phyloP scores from a whole-genome alignment of 2,888 invertebrate species.

The Thysanoteuthis rhombus region DNA sequence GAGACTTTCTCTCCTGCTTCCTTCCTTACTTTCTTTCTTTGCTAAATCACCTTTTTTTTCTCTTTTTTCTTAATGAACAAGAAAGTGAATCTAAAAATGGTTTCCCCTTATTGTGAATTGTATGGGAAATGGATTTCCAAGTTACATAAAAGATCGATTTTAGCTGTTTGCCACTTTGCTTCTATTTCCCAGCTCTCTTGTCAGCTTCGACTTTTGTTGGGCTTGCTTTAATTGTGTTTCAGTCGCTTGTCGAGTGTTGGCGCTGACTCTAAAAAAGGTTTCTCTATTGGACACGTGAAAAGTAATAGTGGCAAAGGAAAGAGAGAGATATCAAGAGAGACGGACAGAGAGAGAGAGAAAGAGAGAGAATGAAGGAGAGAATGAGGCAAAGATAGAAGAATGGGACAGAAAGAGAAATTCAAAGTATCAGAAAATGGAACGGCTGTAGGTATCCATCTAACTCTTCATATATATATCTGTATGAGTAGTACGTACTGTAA shows the following conservation, averaged over 20 bases:
- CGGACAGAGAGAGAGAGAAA: neutral
- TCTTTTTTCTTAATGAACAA: neutral
- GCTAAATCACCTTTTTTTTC: neutral
- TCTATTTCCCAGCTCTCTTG: neutral
- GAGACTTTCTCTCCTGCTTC: too few relatives aligned
- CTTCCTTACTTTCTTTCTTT: too few relatives aligned
- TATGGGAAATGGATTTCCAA: neutral
- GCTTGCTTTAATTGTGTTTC: neutral
- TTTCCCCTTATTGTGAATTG: neutral
- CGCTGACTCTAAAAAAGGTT: neutral
- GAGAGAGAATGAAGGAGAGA: conserved; percentile 27
- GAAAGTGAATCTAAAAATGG: neutral
- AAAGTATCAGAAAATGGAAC: too few relatives aligned
- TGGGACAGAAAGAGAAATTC: neutral
- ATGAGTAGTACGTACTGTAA: too few relatives aligned
- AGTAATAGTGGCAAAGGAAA: neutral
- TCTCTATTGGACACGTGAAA: neutral
- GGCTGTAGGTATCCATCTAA: too few relatives aligned
- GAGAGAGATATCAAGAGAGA: too few relatives aligned
- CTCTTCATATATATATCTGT: too few relatives aligned
- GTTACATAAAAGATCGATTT: neutral
- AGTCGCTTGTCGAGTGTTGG: neutral
- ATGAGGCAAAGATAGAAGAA: neutral
- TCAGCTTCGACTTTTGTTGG: neutral
- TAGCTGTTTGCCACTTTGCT: conserved; percentile 12